Evolutionary conservation across 2,797 vertebrate genomes (phyloP), one percentile per base, ranked within the genome.

Genomic region (Enteromius afrohamiltoni): DNA sequence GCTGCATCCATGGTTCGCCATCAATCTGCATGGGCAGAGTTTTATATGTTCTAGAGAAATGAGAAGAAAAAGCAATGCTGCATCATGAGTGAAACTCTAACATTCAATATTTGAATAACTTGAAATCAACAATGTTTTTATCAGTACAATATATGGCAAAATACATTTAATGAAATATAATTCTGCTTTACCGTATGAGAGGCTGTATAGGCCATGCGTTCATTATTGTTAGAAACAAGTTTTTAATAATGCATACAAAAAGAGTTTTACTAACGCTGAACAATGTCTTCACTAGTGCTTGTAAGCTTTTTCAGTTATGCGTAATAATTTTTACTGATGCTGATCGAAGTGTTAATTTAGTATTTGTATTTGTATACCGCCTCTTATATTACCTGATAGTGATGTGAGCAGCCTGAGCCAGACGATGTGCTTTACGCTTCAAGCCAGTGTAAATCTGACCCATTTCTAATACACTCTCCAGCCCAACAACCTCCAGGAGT

Each of bases 11-110:
- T 0, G 97, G 97, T 73, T 98, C 97, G 23, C 97, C 97, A 1
- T 98, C 97, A 8, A 98, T 95, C 92, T 98, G 97, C 97, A 98
- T 98, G 69, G 97, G 96, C 68, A 98, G 93, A n/a, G 95, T 91
- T 93, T 97, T 97, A 82, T 88, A 89, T 26, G 97, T 98, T 90
- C 97, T 98, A 88, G 31, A 49, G 58, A 6, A 70, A 77, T 23
- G 21, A 21, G 19, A 42, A 64, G 76, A 70, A 83, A 70, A 58
- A 58, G 14, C 45, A 34, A 42, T 40, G 3, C 8, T 23, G 5
- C 31, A 62, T 14, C 58, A 29, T 29, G 23, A 62, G 4, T 29
- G 23, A 23, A 60, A 11, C 55, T 58, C n/a, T 40, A 58, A 60
- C n/a, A 10, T 13, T 26, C 10, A 47, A 47, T 70, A 70, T 47